Evolutionary conservation across 2,797 vertebrate species (phyloP).

Genomic region (Synaphobranchus kaupii): DNA sequence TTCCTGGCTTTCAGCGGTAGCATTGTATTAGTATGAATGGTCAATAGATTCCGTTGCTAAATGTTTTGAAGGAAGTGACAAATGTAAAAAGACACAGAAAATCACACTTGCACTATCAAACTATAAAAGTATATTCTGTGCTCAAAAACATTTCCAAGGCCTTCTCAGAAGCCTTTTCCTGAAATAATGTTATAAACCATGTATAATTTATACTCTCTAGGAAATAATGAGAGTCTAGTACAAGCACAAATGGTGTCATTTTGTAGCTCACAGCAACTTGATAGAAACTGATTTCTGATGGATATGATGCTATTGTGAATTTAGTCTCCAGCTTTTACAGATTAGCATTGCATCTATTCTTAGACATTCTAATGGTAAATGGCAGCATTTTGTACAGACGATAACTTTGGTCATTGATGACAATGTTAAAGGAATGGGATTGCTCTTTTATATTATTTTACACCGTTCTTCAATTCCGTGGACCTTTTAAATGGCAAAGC

Average conservation of each 20-base stretch:
- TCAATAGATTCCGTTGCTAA: background rate
- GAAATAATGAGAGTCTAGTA: background rate
- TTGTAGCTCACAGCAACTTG: background rate
- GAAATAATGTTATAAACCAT: background rate
- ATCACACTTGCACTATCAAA: background rate
- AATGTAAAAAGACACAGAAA: background rate
- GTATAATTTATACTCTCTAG: background rate
- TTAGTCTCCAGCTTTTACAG: background rate
- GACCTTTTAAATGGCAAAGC: background rate
- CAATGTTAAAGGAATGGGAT: background rate
- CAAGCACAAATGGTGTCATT: background rate
- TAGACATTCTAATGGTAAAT: background rate
- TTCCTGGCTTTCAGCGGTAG: background rate
- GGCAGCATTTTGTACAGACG: background rate
- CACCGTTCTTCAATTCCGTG: background rate
- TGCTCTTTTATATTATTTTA: background rate
- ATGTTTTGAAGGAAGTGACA: background rate
- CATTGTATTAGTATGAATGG: slow-evolving; percentile 26
- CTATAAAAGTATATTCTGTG: background rate
- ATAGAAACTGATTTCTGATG: background rate
- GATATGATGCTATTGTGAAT: background rate
- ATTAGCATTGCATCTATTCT: background rate
- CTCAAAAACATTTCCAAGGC: background rate
- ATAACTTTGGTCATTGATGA: background rate
- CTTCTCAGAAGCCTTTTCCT: background rate